phyloP scores from a whole-genome alignment of 92 coral and sea anemone species.

The Palythoa grandis region DNA sequence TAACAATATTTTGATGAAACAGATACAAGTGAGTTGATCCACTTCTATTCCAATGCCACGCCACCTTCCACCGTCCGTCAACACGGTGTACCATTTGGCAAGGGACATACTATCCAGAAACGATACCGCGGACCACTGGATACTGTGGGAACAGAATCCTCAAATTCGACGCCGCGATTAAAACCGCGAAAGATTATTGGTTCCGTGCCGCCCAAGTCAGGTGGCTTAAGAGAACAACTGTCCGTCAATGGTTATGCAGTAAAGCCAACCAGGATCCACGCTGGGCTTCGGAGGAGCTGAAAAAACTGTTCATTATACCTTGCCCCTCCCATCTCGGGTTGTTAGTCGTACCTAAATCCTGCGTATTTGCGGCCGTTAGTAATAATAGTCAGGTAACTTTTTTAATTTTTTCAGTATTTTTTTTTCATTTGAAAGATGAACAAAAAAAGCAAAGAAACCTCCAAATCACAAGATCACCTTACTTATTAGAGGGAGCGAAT shows the following conservation, averaged over 20 bases:
- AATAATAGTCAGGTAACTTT: not conserved
- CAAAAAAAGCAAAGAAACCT: not conserved
- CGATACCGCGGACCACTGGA: conserved; percentile 85
- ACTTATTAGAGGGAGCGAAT: not conserved
- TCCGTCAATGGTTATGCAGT: conserved; percentile 87
- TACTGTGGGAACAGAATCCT: conserved; percentile 77
- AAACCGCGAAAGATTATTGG: conserved; percentile 66
- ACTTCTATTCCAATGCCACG: conserved; percentile 72
- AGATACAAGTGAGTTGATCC: conserved; percentile 65
- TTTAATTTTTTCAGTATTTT: not conserved
- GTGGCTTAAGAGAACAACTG: conserved; percentile 67
- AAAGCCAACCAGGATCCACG: conserved; percentile 69
- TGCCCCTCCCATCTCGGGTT: not conserved
- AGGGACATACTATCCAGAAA: conserved; percentile 83
- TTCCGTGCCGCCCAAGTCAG: conserved; percentile 53
- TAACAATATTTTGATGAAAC: not conserved
- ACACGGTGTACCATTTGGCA: conserved; percentile 65
- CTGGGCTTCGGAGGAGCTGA: conserved; percentile 35
- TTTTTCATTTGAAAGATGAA: not conserved
- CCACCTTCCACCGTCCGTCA: conserved; percentile 87
- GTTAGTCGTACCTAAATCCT: not conserved
- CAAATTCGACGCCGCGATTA: conserved; percentile 82
- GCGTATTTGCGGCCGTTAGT: not conserved
- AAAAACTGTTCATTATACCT: no score
- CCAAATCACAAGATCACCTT: not conserved